phyloP scores from a whole-genome alignment of 2,797 vertebrate species.

The Parauchenoglanis punctatus region DNA sequence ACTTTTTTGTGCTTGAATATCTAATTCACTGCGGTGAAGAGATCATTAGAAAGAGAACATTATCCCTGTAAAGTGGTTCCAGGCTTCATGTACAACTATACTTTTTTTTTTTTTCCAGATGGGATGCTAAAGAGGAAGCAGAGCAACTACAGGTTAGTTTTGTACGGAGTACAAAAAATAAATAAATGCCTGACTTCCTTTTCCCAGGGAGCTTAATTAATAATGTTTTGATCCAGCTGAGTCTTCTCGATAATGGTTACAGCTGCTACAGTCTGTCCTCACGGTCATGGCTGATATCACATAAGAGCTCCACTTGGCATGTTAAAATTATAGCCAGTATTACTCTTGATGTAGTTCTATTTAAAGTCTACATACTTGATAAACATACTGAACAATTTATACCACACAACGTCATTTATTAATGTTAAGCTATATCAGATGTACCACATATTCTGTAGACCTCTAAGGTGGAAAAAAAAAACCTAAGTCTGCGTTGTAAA shows the following conservation, averaged over 20 bases:
- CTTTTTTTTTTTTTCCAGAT: constrained; percentile 70
- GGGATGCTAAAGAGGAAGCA: constrained; percentile 82
- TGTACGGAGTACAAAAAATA: neutral
- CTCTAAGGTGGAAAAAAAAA: too few relatives aligned
- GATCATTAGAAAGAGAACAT: neutral
- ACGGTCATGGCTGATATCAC: neutral
- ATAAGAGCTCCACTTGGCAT: neutral
- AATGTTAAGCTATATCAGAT: neutral
- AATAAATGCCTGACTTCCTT: neutral
- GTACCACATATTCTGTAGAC: neutral
- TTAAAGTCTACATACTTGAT: neutral
- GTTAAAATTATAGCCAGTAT: neutral
- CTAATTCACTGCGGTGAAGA: neutral
- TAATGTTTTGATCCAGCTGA: constrained; percentile 20
- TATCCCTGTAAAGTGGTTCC: neutral
- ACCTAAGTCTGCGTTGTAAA: neutral
- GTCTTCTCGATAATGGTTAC: constrained; percentile 3
- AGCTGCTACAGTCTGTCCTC: constrained; percentile 14
- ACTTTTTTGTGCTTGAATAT: neutral
- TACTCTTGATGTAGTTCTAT: neutral
- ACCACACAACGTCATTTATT: neutral
- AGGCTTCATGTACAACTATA: neutral
- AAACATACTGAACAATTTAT: neutral
- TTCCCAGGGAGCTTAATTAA: constrained; percentile 20
- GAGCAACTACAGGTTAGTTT: constrained; percentile 71